Evolutionary conservation across 1,140 invertebrate species (phyloP), one percentile per base, ranked within the genome.

Genomic region (Pogonognathellus flavescens): DNA sequence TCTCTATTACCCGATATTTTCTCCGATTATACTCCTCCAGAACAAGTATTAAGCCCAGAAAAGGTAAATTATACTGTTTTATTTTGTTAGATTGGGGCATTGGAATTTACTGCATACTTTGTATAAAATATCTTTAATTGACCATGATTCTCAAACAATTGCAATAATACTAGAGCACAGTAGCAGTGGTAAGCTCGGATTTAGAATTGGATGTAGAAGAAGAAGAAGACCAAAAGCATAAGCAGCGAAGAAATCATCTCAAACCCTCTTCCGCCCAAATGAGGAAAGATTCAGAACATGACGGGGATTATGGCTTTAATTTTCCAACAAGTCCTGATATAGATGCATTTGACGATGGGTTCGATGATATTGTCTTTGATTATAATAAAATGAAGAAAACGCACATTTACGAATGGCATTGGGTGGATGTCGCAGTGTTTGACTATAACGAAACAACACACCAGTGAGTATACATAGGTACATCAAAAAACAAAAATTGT

Each of bases 311-410:
- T 14, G 70, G 60, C 11, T 70, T 52, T n/a, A 55, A 25, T 57
- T 53, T 55, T 60, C 60, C 85, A 2, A 70, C 31, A 8, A 86
- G 80, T 80, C 87, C 87, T 16, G 87, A 88, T 72, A 80, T 85
- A 80, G 85, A 88, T 49, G 62, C 85, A 25, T 88, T 83, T 76
- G 85, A 86, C 18, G 82, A 85, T 57, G 85, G 62, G 13, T 66
- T 55, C 13, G 85, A 86, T 22, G 60, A 85, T n/a, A 59, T 85
- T 53, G 84, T 88, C 25, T 85, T 85, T 66, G 87, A 88, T n/a
- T 88, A 83, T 50, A 80, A 86, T 25, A 85, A 86, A 62, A 88
- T 88, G 87, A 88, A 88, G 53, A 85, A 86, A 82, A 84, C 86
- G 11, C 85, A 88, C 49, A 84, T 41, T 60, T 85, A 88, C 52